Percentiles rank a stretch among this genome's conserved stretches.
These are phyloP conservation scores for Alethe castanea DNA, from an alignment of 2,113 vertebrate genomes.

Conservation along the genomic window DNA sequence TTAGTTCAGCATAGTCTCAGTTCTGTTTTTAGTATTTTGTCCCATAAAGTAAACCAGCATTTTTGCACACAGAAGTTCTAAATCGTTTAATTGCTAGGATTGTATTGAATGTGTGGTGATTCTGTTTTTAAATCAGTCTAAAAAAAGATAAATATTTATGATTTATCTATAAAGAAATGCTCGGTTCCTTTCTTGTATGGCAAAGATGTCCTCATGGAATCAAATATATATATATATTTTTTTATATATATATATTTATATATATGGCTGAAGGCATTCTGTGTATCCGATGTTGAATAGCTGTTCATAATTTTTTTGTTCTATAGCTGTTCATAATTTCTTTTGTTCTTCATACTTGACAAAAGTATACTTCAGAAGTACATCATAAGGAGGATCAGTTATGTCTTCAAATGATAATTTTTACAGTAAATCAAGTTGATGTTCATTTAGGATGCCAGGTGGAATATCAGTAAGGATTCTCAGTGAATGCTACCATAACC, in stretches of 20 bases:
- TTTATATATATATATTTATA: not conserved
- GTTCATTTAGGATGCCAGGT: not conserved
- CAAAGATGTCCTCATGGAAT: not conserved
- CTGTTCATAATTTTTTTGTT: not conserved
- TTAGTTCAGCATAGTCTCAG: not conserved
- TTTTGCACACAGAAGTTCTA: not conserved
- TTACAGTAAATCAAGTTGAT: not conserved
- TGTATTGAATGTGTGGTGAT: not conserved
- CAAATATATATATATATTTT: not conserved
- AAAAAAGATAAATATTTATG: not conserved
- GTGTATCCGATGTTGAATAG: not conserved
- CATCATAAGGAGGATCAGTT: not conserved
- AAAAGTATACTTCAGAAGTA: not conserved
- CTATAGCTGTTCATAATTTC: not conserved
- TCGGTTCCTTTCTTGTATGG: not conserved
- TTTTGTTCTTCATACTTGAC: not conserved
- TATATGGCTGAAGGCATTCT: not conserved
- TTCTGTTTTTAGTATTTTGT: slow-evolving; percentile 4
- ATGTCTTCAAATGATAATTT: not conserved
- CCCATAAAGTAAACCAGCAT: not conserved
- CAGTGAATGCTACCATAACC: not conserved
- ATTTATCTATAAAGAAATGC: not conserved
- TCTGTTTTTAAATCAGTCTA: not conserved
- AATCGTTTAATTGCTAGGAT: not conserved
- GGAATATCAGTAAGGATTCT: not conserved